Evolutionary conservation across 2,113 vertebrate species (phyloP).

Genomic region (Chaenocephalus aceratus): DNA sequence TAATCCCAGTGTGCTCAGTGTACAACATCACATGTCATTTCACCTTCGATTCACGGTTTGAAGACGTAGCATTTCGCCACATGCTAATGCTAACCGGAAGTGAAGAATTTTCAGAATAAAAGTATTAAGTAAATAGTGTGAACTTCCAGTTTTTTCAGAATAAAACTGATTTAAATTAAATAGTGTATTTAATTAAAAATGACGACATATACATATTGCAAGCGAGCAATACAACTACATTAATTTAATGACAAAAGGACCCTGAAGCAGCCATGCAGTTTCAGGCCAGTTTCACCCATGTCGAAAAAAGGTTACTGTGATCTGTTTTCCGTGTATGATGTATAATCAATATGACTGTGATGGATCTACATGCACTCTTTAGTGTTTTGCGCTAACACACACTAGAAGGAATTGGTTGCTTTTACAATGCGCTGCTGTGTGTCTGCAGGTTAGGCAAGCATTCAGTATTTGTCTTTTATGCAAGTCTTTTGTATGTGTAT

Average conservation of each 20-base stretch:
- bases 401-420: slow-evolving; percentile 7
- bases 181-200: too few species aligned
- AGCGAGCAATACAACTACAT: neutral
- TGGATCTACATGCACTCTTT: slow-evolving; percentile 33
- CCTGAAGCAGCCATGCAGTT: slow-evolving; percentile 31
- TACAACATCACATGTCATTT: too few species aligned
- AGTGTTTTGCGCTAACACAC: slow-evolving; percentile 17
- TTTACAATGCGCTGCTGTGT: slow-evolving; percentile 1
- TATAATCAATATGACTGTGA: slow-evolving; percentile 54
- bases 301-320: slow-evolving; percentile 50
- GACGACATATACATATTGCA: too few species aligned
- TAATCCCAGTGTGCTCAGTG: too few species aligned
- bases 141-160: too few species aligned
- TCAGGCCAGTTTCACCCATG: slow-evolving; percentile 55
- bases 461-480: neutral
- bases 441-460: neutral
- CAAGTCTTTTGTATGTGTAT: slow-evolving; percentile 9
- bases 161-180: too few species aligned
- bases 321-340: slow-evolving; percentile 53
- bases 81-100: too few species aligned
- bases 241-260: slow-evolving; percentile 18
- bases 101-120: too few species aligned
- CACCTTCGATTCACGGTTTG: too few species aligned
- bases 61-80: too few species aligned
- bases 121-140: too few species aligned